These are phyloP conservation scores for Xanthia icteritia DNA, from an alignment of 2,888 invertebrate genomes.

Conservation along the genomic window DNA sequence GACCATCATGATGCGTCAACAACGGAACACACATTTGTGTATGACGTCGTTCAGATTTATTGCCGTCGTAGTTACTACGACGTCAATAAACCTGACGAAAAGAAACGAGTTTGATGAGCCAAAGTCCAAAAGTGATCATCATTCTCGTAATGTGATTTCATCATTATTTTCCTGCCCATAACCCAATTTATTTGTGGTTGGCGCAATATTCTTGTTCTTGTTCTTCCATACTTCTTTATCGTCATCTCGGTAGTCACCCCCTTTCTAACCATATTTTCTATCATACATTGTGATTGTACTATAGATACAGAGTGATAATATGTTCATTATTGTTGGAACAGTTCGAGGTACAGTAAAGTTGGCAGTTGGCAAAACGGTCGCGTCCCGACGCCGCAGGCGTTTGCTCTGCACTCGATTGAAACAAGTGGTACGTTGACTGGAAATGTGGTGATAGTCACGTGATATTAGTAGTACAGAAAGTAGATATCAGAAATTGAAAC, in stretches of 20 bases:
- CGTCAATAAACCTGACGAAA: too few species aligned
- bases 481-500: not conserved
- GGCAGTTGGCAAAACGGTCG: conserved; percentile 34
- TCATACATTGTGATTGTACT: too few species aligned
- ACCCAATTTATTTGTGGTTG: too few species aligned
- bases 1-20: not conserved
- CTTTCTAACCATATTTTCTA: too few species aligned
- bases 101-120: not conserved
- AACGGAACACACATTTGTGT: too few species aligned
- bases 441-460: not conserved
- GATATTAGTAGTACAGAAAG: not conserved
- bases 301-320: not conserved
- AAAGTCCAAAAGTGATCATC: not conserved
- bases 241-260: too few species aligned
- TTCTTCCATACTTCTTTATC: too few species aligned
- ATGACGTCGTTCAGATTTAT: too few species aligned
- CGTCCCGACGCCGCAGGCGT: conserved; percentile 10
- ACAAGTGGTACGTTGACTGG: conserved; percentile 33
- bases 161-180: too few species aligned
- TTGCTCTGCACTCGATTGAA: conserved; percentile 44
- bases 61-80: too few species aligned
- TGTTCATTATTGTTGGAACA: conserved; percentile 5
- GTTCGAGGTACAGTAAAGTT: not conserved
- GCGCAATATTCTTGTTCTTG: too few species aligned
- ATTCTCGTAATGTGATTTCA: not conserved